A percentile compares a stretch with the other conserved stretches of the same genome.
phyloP scores from a whole-genome alignment of 1,140 invertebrate genomes.

The Drosophila sp. region DNA sequence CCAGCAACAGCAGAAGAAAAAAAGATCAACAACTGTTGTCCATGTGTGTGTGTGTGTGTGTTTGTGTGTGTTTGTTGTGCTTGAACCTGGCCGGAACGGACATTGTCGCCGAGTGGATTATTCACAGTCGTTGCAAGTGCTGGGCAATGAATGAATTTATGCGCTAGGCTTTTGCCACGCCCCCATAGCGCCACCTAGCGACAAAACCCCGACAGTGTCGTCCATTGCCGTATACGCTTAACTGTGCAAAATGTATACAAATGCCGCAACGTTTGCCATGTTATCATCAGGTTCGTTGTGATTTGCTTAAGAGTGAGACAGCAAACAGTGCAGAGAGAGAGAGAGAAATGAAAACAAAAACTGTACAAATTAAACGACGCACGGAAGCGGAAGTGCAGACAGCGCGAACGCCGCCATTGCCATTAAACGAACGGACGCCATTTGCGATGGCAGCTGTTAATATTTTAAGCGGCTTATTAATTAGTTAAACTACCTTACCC shows the following conservation, averaged over 20 bases:
- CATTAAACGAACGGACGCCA: conserved; percentile 54
- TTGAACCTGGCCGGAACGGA: conserved; percentile 51
- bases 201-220: conserved; percentile 11
- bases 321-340: not conserved
- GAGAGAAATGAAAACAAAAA: conserved; percentile 26
- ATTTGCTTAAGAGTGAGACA: conserved; percentile 9
- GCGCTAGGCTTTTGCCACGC: conserved; percentile 29
- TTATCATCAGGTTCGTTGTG: conserved; percentile 56
- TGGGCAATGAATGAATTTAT: conserved; percentile 81
- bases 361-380: conserved; percentile 64
- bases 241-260: conserved; percentile 73
- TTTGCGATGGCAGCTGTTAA: conserved; percentile 46
- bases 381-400: conserved; percentile 75
- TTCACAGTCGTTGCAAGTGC: conserved; percentile 79
- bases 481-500: conserved; percentile 22
- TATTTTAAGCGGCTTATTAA: conserved; percentile 59
- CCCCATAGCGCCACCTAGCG: conserved; percentile 3
- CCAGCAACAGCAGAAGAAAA: not conserved
- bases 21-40: conserved; percentile 67
- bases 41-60: conserved; percentile 17
- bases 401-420: conserved; percentile 40
- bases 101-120: conserved; percentile 80
- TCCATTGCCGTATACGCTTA: conserved; percentile 41
- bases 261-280: conserved; percentile 65
- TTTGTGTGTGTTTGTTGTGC: conserved; percentile 18